Evolutionary conservation across 2,113 vertebrate species (phyloP).

Genomic region (Spea bombifrons): DNA sequence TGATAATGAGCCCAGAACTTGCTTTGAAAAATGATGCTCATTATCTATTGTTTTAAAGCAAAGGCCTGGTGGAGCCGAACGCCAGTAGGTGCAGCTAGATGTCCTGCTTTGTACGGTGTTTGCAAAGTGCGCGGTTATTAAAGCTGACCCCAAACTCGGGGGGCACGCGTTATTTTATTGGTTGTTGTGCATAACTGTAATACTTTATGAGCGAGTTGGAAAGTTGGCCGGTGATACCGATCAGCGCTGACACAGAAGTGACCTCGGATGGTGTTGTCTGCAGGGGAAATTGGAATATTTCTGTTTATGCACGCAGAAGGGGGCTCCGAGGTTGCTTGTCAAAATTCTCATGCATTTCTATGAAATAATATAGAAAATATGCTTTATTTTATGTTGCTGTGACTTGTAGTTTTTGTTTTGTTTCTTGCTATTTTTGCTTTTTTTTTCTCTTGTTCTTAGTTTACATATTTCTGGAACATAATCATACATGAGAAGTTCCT

Average conservation of each 20-base stretch:
- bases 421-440: too few relatives aligned
- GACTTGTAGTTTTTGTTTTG: too few relatives aligned
- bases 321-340: neutral
- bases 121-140: conserved; percentile 27
- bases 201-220: conserved; percentile 6
- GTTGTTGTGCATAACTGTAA: neutral
- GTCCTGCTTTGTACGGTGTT: neutral
- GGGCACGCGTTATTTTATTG: neutral
- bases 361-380: too few relatives aligned
- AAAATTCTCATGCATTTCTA: too few relatives aligned
- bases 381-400: too few relatives aligned
- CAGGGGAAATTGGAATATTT: neutral
- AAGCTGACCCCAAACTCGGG: conserved; percentile 13
- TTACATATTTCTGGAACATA: too few relatives aligned
- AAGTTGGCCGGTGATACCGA: conserved; percentile 1
- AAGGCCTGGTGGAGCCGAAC: neutral
- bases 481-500: too few relatives aligned
- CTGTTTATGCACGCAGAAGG: neutral
- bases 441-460: too few relatives aligned
- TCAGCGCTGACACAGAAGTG: neutral
- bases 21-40: conserved; percentile 22
- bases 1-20: conserved; percentile 32
- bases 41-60: conserved; percentile 42
- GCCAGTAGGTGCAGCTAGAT: neutral
- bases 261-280: neutral